Evolutionary conservation across 2,113 vertebrate genomes (phyloP).

Genomic region (Gobiocypris rarus): DNA sequence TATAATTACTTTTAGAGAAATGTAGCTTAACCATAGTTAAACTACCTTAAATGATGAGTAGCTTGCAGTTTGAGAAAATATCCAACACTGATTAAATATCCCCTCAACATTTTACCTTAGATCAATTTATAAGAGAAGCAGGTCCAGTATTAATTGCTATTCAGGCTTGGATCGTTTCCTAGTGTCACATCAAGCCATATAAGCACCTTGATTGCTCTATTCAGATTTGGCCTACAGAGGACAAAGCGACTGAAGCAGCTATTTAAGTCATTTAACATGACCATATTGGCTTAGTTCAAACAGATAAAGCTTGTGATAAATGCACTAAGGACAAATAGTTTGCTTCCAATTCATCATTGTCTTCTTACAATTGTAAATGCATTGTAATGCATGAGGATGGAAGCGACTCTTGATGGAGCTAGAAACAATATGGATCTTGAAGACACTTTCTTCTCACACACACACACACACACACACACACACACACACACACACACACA

Average conservation of each 20-base stretch:
- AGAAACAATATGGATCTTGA: constrained; percentile 31
- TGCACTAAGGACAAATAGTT: constrained; percentile 31
- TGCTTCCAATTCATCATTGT: constrained; percentile 41
- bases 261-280: constrained; percentile 41
- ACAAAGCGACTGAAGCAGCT: neutral
- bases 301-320: constrained; percentile 44
- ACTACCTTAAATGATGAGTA: neutral
- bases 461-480: neutral
- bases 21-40: neutral
- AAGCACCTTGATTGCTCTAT: constrained; percentile 4
- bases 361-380: constrained; percentile 36
- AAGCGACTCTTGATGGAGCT: neutral
- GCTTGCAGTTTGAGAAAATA: neutral
- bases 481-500: no score
- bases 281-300: constrained; percentile 18
- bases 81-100: neutral
- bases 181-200: neutral
- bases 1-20: no score
- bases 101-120: neutral
- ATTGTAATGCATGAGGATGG: constrained; percentile 39
- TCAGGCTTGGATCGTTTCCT: neutral
- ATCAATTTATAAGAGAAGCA: neutral
- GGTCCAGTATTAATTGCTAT: neutral
- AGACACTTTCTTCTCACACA: neutral
- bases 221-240: constrained; percentile 23